Evolutionary conservation across 2,113 vertebrate species (phyloP), one percentile per base, ranked within the genome.

Genomic region (Taurulus bubalis): DNA sequence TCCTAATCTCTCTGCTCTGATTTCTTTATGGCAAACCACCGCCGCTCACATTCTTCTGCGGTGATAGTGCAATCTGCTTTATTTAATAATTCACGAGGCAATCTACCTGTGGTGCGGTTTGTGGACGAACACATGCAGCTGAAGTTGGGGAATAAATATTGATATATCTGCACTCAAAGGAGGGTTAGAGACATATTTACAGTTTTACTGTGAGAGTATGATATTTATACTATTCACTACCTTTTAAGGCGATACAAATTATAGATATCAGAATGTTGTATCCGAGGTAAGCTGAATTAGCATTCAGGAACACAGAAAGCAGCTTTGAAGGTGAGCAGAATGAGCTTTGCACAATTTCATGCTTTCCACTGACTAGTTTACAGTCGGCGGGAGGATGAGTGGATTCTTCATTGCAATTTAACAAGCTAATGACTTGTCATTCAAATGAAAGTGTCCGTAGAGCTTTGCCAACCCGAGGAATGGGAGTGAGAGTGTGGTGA

Each of bases 11-110:
- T 63, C 60, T 8, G n/a, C 84, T 77, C 67, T 1, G 28, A 71
- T 87, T 90, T 85, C 83, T 91, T 85, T 81, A 83, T 75, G 53
- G 84, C 38, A 1, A 53, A 63, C 67, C 66, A 24, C 76, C 4
- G 30, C 69, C 22, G 47, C 60, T 75, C 53, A 47, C 58, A 82
- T 86, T 85, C 53, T 82, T 82, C 86, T 45, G 15, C 71, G 60
- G 56, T 45, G 83, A 85, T 76, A 55, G 80, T 71, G 86, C 89
- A 93, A 93, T 94, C 90, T 85, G 76, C 5, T 86, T 90, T 88
- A 90, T 92, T 95, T 71, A 94, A 95, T 95, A 92, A 95, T 95
- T 94, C 89, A 95, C 71, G 28, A 86, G 68, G 86, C 93, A 94
- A 94, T 94, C 93, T 93, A 91, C 86, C 88, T 90, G 71, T 32